phyloP scores from a whole-genome alignment of 2,797 vertebrate genomes.

The Adrianichthys oophorus region DNA sequence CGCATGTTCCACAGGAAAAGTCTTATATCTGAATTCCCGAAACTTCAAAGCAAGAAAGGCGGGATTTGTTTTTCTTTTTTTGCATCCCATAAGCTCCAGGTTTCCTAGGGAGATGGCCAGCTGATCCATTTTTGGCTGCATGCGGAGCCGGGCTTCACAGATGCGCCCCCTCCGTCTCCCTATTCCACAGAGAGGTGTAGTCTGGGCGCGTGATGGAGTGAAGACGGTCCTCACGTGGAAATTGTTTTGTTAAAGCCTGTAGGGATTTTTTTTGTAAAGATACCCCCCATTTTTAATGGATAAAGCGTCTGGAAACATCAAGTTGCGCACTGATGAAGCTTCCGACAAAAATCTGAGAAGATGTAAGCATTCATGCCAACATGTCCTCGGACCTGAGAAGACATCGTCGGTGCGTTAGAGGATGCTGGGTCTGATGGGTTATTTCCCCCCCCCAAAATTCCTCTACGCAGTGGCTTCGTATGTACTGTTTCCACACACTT shows the following conservation, averaged over 20 bases:
- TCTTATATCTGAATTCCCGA: neutral
- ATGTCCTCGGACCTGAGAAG: constrained; percentile 11
- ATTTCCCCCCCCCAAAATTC: constrained; percentile 43
- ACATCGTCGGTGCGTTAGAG: constrained; percentile 9
- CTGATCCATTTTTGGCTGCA: constrained; percentile 27
- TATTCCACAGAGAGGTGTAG: constrained; percentile 50
- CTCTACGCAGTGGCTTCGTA: constrained; percentile 19
- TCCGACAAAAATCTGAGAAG: constrained; percentile 22
- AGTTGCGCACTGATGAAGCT: constrained; percentile 22
- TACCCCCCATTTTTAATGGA: constrained; percentile 34
- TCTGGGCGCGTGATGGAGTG: constrained; percentile 44
- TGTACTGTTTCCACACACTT: constrained; percentile 1
- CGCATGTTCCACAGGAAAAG: neutral
- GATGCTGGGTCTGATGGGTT: constrained; percentile 13
- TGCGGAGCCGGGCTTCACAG: constrained; percentile 39
- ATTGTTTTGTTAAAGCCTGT: constrained; percentile 18
- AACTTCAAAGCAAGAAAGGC: constrained; percentile 5
- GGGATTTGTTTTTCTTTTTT: neutral
- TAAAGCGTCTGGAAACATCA: constrained; percentile 34
- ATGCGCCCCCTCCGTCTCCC: constrained; percentile 41
- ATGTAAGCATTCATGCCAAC: constrained; percentile 17
- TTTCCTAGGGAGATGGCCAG: neutral
- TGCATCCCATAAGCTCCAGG: neutral
- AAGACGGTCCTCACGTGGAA: constrained; percentile 32
- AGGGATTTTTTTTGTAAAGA: constrained; percentile 22